Conservation (phyloP, 2,797 vertebrate species). For the Remorina albescens region DNA sequence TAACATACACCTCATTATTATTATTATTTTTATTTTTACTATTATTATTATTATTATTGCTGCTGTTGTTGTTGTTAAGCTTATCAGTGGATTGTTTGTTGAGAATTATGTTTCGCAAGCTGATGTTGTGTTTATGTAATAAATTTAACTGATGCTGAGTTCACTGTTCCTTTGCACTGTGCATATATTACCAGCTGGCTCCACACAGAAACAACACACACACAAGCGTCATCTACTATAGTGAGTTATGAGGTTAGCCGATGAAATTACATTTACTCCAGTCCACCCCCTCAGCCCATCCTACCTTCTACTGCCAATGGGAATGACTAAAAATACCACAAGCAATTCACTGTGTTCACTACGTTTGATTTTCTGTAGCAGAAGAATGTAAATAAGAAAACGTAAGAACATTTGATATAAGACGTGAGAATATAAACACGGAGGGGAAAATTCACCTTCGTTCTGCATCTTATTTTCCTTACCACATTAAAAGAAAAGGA, state of each 20-base stretch:
- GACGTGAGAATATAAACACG: conserved; percentile 3
- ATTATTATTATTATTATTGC: neutral
- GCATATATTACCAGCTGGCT: conserved; percentile 26
- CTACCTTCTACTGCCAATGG: conserved; percentile 1
- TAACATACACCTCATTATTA: conserved; percentile 9
- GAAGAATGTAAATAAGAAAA: neutral
- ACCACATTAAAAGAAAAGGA: conserved; percentile 11
- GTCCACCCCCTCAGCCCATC: neutral
- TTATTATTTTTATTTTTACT: conserved; percentile 30
- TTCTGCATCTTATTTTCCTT: conserved; percentile 13
- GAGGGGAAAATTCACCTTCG: neutral
- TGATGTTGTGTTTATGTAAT: conserved; percentile 5
- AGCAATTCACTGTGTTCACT: neutral
- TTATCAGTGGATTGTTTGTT: neutral
- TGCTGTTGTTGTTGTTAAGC: neutral
- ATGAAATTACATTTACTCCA: conserved; percentile 47
- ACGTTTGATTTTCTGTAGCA: neutral
- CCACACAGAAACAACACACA: conserved; percentile 37
- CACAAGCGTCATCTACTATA: conserved; percentile 23
- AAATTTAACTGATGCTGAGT: conserved; percentile 16
- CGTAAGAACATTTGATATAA: conserved; percentile 2
- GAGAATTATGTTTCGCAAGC: neutral
- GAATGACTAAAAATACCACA: conserved; percentile 28
- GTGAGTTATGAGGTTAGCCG: conserved; percentile 53
- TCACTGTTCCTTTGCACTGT: conserved; percentile 20